A percentile compares a stretch with the other conserved stretches of the same genome.
Evolutionary conservation across 2,113 vertebrate genomes (phyloP).

Genomic region (Rhineura floridana): DNA sequence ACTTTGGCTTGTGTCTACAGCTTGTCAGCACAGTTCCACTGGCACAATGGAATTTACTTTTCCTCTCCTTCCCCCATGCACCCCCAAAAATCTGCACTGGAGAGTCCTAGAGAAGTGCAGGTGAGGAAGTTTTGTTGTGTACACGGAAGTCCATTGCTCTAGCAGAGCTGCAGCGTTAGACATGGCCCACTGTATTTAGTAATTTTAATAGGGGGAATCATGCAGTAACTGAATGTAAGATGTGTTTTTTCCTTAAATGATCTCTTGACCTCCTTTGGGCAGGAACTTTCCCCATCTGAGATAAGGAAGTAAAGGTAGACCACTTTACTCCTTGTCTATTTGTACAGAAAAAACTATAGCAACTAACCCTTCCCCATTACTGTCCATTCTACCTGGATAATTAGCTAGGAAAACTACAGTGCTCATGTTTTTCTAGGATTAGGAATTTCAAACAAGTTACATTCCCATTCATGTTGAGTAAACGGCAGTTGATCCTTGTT

Average conservation of each 20-base stretch:
- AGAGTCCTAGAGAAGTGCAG: too few species aligned
- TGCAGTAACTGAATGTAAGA: neutral
- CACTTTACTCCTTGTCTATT: neutral
- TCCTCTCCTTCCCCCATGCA: too few species aligned
- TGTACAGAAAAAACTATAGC: neutral
- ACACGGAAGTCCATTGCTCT: neutral
- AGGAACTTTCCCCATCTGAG: neutral
- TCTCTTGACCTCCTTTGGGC: neutral
- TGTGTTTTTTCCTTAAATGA: neutral
- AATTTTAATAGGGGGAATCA: neutral
- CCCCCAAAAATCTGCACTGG: too few species aligned
- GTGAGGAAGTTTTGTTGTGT: too few species aligned
- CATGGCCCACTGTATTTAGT: neutral
- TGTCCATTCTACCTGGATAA: neutral
- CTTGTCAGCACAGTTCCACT: too few species aligned
- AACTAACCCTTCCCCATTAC: neutral
- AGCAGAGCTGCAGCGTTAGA: too few species aligned
- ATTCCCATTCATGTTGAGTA: neutral
- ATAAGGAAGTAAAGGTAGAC: neutral
- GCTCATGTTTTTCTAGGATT: neutral
- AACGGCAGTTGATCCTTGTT: neutral
- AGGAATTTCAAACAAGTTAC: neutral
- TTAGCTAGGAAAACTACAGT: neutral
- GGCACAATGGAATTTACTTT: too few species aligned
- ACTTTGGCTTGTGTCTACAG: neutral